Evolutionary conservation across 2,113 vertebrate genomes (phyloP).

Genomic region (Ptyas mucosa): DNA sequence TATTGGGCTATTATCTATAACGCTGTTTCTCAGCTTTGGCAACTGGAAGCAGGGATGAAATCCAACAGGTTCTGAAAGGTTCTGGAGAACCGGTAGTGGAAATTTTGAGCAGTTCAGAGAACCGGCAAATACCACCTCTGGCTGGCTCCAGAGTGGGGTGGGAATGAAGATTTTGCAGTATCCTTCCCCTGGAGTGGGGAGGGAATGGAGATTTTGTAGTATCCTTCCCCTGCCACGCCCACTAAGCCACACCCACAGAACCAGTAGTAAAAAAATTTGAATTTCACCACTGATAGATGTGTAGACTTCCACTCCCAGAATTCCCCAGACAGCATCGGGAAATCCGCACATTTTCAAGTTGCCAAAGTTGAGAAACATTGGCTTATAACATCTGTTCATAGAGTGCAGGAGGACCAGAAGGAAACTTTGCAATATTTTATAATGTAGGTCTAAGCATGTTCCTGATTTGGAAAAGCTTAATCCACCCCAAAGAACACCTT

Average conservation of each 20-base stretch:
- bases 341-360: not conserved
- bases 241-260: no score
- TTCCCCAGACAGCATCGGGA: not conserved
- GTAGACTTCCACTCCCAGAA: not conserved
- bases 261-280: no score
- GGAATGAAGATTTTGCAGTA: no score
- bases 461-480: not conserved
- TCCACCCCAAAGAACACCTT: not conserved
- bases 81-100: no score
- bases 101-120: no score
- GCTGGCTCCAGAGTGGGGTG: no score
- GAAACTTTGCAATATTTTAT: not conserved
- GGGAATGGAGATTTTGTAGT: no score
- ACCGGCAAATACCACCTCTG: no score
- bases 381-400: not conserved
- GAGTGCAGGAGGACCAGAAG: constrained; percentile 1
- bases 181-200: no score
- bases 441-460: not conserved
- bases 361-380: not conserved
- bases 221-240: no score
- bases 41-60: not conserved
- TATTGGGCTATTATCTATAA: not conserved
- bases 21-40: not conserved
- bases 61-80: no score
- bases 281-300: not conserved